These are phyloP conservation scores for Aphidius colemani DNA, from an alignment of 2,888 invertebrate genomes.

Conservation along the genomic window DNA sequence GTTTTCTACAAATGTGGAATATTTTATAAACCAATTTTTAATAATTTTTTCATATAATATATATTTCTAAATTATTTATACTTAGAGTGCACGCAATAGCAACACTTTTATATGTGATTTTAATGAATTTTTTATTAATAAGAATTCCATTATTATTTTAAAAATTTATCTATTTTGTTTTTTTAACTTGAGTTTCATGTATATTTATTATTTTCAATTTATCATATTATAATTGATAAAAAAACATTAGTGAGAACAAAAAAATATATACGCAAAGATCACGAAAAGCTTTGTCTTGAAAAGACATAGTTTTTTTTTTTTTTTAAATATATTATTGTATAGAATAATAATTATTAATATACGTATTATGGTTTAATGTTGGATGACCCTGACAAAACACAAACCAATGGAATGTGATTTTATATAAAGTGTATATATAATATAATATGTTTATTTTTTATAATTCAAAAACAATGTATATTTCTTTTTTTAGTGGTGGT, in stretches of 20 bases:
- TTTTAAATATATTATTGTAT: conserved; percentile 12
- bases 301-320: conserved; percentile 13
- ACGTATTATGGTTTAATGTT: conserved; percentile 29
- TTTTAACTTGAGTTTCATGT: neutral
- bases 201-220: too few species aligned
- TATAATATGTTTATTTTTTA: conserved; percentile 30
- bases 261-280: conserved; percentile 28
- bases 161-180: conserved; percentile 11
- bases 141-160: too few species aligned
- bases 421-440: conserved; percentile 35
- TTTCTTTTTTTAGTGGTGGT: conserved; percentile 39
- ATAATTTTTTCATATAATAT: neutral
- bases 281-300: conserved; percentile 12
- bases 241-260: conserved; percentile 20
- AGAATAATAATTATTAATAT: conserved; percentile 29
- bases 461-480: conserved; percentile 27
- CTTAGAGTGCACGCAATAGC: conserved; percentile 31
- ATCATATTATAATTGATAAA: conserved; percentile 1
- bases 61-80: neutral
- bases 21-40: conserved; percentile 13
- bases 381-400: conserved; percentile 42
- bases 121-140: conserved; percentile 14
- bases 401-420: conserved; percentile 51
- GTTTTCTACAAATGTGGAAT: neutral
- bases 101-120: conserved; percentile 28